These are phyloP conservation scores for Lasioglossum figueresi DNA, from an alignment of 2,888 invertebrate genomes.

Conservation along the genomic window DNA sequence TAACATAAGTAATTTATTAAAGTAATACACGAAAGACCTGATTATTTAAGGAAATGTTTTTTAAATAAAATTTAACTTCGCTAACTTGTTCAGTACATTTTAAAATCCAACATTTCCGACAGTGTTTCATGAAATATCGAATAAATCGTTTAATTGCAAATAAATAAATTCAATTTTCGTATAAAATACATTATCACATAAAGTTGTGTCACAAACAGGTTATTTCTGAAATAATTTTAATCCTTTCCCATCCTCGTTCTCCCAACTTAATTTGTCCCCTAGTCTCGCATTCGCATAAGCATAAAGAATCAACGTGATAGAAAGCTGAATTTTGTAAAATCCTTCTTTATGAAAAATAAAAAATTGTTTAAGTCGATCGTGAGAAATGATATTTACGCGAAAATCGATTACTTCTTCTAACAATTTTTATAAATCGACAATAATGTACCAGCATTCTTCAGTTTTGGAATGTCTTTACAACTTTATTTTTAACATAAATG, in stretches of 20 bases:
- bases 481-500: too few species aligned
- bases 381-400: too few species aligned
- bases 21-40: neutral
- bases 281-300: neutral
- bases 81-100: neutral
- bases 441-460: too few species aligned
- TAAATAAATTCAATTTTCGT: neutral
- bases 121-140: neutral
- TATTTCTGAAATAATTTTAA: neutral
- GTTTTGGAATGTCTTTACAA: too few species aligned
- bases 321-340: neutral
- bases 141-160: neutral
- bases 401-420: too few species aligned
- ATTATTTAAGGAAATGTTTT: neutral
- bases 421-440: too few species aligned
- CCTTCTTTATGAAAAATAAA: too few species aligned
- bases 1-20: too few species aligned
- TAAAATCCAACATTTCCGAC: neutral
- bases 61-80: neutral
- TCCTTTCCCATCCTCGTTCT: neutral
- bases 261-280: neutral
- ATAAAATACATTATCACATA: neutral
- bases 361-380: too few species aligned
- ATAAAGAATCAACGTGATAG: neutral
- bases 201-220: neutral